Evolutionary conservation across 2,888 invertebrate species (phyloP), one percentile per base, ranked within the genome.

Genomic region (Drosophila pegasa): DNA sequence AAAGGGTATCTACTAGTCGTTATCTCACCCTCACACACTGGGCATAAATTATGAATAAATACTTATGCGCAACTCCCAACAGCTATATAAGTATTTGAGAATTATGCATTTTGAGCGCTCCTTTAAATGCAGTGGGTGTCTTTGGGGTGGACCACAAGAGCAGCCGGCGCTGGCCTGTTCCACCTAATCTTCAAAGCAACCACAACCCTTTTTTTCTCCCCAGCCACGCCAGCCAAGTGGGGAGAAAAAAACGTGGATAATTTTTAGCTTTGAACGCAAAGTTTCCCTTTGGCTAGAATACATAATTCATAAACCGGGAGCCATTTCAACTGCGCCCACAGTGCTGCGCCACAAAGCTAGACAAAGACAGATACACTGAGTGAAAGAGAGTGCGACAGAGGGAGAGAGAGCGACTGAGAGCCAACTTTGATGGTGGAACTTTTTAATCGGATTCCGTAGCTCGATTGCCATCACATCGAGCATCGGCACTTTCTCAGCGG

Each of bases 381-480:
- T 41, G 43, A 18, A 50, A 50, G 18, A 52, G 62, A 48, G 47
- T 22, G 22, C 33, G 16, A 18, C 41, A 27, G 33, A 27, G 20
- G 35, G 31, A 41, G 20, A 40, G 25, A 14, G 29, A 51, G 9
- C 8, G 70, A 51, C 41, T 16, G 31, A 52, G 54, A 54, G 57
- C 37, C 70, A 88, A 85, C 87, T 85, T 83, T 87, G 84, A 78
- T 74, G 85, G 77, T 58, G 86, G 59, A 85, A 88, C 79, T 85
- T 85, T 88, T 80, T 80, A 85, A 88, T 83, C 87, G 84, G 84
- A 88, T 88, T 88, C 84, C 69, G 12, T 31, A 69, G 70, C 83
- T 70, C 85, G 72, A 87, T 85, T 79, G 74, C 88, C 69, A 70
- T 61, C 69, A 64, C 75, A 70, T 71, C 71, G 59, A 43, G 43